Percentiles rank a stretch among this genome's conserved stretches.
These are phyloP conservation scores for Bombus waltoni DNA, from an alignment of 1,140 invertebrate species.

Conservation along the genomic window DNA sequence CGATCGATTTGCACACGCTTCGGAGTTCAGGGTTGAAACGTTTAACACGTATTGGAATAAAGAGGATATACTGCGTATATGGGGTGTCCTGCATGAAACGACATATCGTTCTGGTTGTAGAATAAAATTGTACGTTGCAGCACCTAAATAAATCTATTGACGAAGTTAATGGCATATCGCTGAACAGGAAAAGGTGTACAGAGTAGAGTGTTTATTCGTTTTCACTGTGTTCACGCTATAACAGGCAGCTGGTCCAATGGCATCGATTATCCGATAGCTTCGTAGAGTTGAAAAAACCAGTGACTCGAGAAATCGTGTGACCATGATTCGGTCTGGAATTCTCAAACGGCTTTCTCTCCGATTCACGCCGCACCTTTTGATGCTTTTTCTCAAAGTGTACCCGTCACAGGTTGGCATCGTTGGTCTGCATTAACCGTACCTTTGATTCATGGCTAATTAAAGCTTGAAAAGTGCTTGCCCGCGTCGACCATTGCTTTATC, in stretches of 20 bases:
- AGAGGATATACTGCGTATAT: too few relatives aligned
- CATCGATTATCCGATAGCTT: not conserved
- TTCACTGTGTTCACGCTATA: not conserved
- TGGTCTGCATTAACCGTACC: constrained; percentile 64
- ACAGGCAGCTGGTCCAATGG: not conserved
- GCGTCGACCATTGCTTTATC: not conserved
- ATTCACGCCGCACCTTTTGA: constrained; percentile 31
- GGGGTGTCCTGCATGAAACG: not conserved
- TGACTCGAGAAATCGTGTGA: constrained; percentile 28
- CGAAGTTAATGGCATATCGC: not conserved
- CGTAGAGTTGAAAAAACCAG: constrained; percentile 23
- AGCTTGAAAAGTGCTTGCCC: constrained; percentile 43
- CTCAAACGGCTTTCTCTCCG: constrained; percentile 46
- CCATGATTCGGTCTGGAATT: not conserved
- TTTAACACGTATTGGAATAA: not conserved
- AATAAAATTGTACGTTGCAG: not conserved
- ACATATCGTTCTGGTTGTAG: not conserved
- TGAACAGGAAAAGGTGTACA: not conserved
- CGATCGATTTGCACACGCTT: not conserved
- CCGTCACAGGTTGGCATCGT: constrained; percentile 45
- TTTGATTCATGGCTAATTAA: constrained; percentile 70
- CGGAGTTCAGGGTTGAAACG: not conserved
- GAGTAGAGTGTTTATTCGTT: constrained; percentile 4
- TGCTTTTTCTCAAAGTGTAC: constrained; percentile 37
- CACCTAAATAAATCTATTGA: not conserved